Percentiles rank a stretch among this genome's conserved stretches.
phyloP scores from a whole-genome alignment of 2,113 vertebrate genomes.

The Oreochromis spilurus region DNA sequence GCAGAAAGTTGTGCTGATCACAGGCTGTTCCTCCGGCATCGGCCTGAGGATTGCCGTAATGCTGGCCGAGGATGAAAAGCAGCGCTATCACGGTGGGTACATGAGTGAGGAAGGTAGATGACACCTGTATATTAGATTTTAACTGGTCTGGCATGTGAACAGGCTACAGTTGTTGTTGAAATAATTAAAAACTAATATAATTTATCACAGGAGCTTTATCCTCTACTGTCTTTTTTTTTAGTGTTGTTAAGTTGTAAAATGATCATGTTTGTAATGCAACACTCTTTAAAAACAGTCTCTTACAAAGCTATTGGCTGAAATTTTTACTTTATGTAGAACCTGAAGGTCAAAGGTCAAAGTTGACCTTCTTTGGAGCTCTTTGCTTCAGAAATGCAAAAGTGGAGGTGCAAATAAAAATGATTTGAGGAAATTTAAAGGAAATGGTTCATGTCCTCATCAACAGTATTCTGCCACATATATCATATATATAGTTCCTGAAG shows the following conservation, averaged over 20 bases:
- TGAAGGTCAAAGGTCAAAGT: neutral
- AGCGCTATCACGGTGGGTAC: constrained; percentile 72
- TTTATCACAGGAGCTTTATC: neutral
- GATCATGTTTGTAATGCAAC: neutral
- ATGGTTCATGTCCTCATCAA: neutral
- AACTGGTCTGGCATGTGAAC: neutral
- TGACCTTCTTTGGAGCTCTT: neutral
- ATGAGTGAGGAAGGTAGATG: neutral
- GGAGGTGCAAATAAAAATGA: neutral
- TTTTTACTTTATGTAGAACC: neutral
- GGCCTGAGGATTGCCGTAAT: constrained; percentile 72
- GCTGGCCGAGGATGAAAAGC: constrained; percentile 71
- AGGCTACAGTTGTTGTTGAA: neutral
- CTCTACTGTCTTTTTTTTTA: neutral
- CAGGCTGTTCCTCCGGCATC: constrained; percentile 77
- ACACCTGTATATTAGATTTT: neutral
- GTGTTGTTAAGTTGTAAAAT: neutral
- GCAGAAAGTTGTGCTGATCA: constrained; percentile 77
- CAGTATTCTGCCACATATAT: neutral
- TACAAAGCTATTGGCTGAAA: neutral
- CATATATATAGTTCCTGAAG: neutral
- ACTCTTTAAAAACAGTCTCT: neutral
- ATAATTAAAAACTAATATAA: neutral
- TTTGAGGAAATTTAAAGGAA: neutral
- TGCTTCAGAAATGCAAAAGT: neutral